Percentiles rank a stretch among this genome's conserved stretches.
These are phyloP conservation scores for Meteorus colon DNA, from an alignment of 2,888 invertebrate species.

Conservation along the genomic window DNA sequence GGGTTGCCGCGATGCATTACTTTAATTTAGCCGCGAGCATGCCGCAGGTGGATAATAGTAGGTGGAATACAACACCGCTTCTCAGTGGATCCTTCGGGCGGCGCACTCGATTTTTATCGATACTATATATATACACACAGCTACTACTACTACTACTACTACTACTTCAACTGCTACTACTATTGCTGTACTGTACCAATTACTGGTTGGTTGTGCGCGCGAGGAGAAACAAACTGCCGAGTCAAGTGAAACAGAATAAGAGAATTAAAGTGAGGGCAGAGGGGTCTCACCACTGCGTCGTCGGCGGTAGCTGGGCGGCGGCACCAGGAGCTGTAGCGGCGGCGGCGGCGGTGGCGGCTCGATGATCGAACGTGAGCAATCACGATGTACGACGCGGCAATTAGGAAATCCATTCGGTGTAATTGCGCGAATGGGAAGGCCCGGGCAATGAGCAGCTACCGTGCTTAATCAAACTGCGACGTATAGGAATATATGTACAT, in stretches of 20 bases:
- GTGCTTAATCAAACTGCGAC: constrained; percentile 63
- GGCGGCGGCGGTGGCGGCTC: constrained; percentile 46
- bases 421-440: constrained; percentile 68
- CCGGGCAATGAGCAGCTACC: constrained; percentile 57
- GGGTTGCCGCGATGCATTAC: constrained; percentile 36
- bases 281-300: constrained; percentile 23
- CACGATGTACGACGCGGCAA: constrained; percentile 61
- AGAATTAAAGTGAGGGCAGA: constrained; percentile 11
- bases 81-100: constrained; percentile 45
- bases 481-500: neutral
- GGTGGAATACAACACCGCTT: constrained; percentile 44
- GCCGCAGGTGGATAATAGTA: constrained; percentile 53
- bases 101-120: constrained; percentile 52
- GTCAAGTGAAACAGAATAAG: constrained; percentile 5
- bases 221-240: constrained; percentile 5
- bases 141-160: constrained; percentile 41
- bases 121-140: constrained; percentile 34
- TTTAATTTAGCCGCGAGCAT: constrained; percentile 51
- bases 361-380: constrained; percentile 68
- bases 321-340: constrained; percentile 52
- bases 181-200: constrained; percentile 16
- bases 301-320: constrained; percentile 13
- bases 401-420: constrained; percentile 73
- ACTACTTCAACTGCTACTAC: constrained; percentile 29
- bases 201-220: constrained; percentile 1